phyloP scores from a whole-genome alignment of 2,888 invertebrate genomes.

The Apotomis capreana region DNA sequence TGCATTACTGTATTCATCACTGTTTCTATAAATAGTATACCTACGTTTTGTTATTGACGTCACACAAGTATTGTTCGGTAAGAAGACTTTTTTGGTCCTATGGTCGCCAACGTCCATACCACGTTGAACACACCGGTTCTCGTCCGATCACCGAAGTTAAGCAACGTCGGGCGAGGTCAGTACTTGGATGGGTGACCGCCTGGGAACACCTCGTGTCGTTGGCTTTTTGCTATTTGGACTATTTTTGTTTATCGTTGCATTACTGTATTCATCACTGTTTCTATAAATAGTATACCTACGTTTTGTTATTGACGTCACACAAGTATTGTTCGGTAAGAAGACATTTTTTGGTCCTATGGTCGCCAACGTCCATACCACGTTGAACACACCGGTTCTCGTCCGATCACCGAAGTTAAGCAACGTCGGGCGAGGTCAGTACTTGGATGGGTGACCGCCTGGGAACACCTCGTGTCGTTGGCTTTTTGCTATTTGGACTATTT shows the following conservation, averaged over 20 bases:
- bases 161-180: constrained; percentile 51
- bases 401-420: constrained; percentile 55
- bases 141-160: constrained; percentile 54
- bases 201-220: constrained; percentile 51
- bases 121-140: constrained; percentile 52
- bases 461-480: constrained; percentile 52
- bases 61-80: too few relatives aligned
- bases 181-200: constrained; percentile 53
- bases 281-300: too few relatives aligned
- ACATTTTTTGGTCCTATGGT: not conserved
- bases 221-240: constrained; percentile 42
- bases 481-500: constrained; percentile 34
- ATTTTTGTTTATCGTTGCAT: too few relatives aligned
- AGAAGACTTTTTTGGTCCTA: too few relatives aligned
- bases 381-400: constrained; percentile 53
- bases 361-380: constrained; percentile 51
- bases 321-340: too few relatives aligned
- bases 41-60: too few relatives aligned
- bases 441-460: constrained; percentile 55
- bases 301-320: too few relatives aligned
- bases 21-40: too few relatives aligned
- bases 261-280: too few relatives aligned
- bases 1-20: too few relatives aligned
- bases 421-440: constrained; percentile 53
- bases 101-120: constrained; percentile 50